Evolutionary conservation across 2,888 invertebrate species (phyloP), one percentile per base, ranked within the genome.

Genomic region (Tachina lurida): DNA sequence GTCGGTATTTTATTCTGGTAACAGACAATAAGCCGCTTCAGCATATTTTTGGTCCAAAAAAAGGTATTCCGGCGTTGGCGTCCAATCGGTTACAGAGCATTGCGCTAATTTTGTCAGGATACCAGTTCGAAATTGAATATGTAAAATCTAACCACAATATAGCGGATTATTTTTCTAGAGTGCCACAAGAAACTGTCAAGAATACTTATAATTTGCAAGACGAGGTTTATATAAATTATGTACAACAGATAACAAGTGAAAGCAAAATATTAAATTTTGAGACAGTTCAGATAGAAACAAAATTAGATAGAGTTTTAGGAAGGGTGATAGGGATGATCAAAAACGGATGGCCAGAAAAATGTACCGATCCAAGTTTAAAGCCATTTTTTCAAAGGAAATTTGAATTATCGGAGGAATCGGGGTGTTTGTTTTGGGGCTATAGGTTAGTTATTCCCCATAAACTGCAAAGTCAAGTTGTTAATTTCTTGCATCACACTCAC

Each of bases 111-210:
- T 22, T 22, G 22, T 22, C 22, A 22, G 22, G 22, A 22, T 22
- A 22, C 22, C 22, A 22, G 22, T 22, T 22, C 22, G 22, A 22
- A 22, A 22, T 22, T 3, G 22, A 22, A 22, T 22, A 22, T 22
- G 22, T 22, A 22, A 22, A 22, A 22, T 22, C 45, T 82, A 88
- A 78, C 89, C 89, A 80, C 84, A 89, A 45, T 65, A 79, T 65
- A 73, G 65, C 13, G 41, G 12, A 43, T 43, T 43, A 43, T n/a
- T 56, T 13, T 56, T 56, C 22, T 22, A 22, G 22, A 22, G 22
- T 22, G 22, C 22, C 22, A 22, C 22, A 22, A 22, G 22, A 22
- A 22, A 22, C 22, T 22, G 3, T 22, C 22, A 22, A 22, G 22
- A 22, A 22, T 22, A 22, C 22, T 22, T 22, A 22, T 22, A 22